Percentiles rank a stretch among this genome's conserved stretches.
Conservation (phyloP, 2,797 vertebrate species). For the Dryobates pubescens region DNA sequence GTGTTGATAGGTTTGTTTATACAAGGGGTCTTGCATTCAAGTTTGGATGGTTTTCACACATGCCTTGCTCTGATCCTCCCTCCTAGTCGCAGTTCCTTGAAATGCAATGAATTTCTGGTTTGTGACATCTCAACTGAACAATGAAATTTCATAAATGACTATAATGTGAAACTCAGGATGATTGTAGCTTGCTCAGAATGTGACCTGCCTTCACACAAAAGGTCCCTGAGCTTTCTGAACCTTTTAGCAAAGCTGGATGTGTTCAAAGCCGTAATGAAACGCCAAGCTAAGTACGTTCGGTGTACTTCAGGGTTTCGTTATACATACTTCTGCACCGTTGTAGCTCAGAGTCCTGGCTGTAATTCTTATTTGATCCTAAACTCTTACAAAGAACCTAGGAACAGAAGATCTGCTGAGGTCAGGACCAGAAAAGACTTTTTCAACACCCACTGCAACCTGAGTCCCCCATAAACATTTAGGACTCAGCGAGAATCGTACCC, state of each 20-base stretch:
- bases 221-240: background rate
- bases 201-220: background rate
- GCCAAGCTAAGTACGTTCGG: background rate
- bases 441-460: slow-evolving; percentile 38
- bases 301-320: background rate
- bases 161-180: background rate
- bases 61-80: background rate
- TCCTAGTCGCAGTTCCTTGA: background rate
- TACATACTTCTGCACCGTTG: background rate
- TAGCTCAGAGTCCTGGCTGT: background rate
- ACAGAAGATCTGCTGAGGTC: slow-evolving; percentile 26
- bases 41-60: background rate
- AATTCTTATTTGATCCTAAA: background rate
- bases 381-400: background rate
- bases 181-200: background rate
- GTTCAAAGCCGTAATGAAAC: background rate
- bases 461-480: slow-evolving; percentile 31
- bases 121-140: background rate
- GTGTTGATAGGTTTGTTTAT: background rate
- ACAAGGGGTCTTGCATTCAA: background rate
- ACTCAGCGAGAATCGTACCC: slow-evolving; percentile 61
- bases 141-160: background rate
- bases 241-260: background rate
- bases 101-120: background rate
- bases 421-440: slow-evolving; percentile 21